Percentiles rank a stretch among this genome's conserved stretches.
Evolutionary conservation across 1,140 invertebrate genomes (phyloP).

Genomic region (Heliothis subflexa): DNA sequence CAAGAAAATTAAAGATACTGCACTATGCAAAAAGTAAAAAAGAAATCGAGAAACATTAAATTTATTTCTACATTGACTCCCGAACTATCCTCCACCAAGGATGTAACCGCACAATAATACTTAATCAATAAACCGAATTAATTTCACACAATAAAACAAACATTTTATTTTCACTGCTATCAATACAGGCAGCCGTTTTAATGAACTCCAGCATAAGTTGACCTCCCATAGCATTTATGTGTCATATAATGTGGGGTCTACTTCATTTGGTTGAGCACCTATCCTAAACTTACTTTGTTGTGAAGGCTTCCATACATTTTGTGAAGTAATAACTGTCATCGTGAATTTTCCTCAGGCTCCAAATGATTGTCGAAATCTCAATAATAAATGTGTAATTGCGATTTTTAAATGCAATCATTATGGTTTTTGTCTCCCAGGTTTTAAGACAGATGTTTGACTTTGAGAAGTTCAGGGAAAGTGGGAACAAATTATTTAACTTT

Average conservation of each 20-base stretch:
- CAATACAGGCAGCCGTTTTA: background rate
- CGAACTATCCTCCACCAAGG: background rate
- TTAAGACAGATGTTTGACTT: background rate
- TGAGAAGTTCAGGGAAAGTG: background rate
- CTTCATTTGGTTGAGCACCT: background rate
- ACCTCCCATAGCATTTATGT: too few relatives aligned
- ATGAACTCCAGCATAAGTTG: too few relatives aligned
- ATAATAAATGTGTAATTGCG: slow-evolving; percentile 13
- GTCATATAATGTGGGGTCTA: too few relatives aligned
- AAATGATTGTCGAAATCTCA: background rate
- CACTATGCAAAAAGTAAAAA: too few relatives aligned
- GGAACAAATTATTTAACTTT: background rate
- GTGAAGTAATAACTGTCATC: slow-evolving; percentile 7
- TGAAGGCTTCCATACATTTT: background rate
- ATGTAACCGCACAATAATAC: background rate
- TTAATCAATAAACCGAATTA: slow-evolving; percentile 58
- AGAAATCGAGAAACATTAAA: background rate
- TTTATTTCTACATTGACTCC: background rate
- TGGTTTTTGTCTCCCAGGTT: background rate
- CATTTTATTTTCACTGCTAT: slow-evolving; percentile 44
- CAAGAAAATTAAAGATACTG: too few relatives aligned
- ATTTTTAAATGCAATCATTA: slow-evolving; percentile 15
- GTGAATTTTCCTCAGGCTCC: background rate
- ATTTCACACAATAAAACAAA: slow-evolving; percentile 68
- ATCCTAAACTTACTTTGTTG: slow-evolving; percentile 25